These are phyloP conservation scores for Sturnus vulgaris DNA, from an alignment of 2,113 vertebrate genomes.

Conservation along the genomic window DNA sequence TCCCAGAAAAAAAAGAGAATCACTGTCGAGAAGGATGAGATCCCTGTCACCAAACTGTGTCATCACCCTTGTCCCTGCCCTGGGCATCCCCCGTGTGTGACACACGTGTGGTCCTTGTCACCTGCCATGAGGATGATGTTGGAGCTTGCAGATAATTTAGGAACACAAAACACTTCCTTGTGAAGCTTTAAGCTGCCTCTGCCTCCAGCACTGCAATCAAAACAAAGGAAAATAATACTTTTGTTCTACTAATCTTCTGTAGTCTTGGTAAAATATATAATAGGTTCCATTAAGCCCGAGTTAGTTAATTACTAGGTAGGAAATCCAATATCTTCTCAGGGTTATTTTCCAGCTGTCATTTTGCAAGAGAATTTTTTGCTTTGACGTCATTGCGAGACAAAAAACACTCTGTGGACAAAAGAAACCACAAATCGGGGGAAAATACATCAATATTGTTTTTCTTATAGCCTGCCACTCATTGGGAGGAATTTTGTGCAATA, in stretches of 20 bases:
- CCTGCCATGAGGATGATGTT: neutral
- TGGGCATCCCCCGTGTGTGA: neutral
- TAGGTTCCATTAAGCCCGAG: slow-evolving; percentile 43
- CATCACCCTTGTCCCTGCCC: neutral
- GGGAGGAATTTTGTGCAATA: neutral
- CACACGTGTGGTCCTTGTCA: neutral
- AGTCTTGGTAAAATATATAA: slow-evolving; percentile 14
- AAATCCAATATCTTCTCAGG: slow-evolving; percentile 57
- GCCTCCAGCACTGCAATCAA: neutral
- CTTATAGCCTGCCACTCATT: neutral
- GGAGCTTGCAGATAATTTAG: neutral
- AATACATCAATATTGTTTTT: slow-evolving; percentile 29
- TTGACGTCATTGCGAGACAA: slow-evolving; percentile 57
- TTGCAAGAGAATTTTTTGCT: slow-evolving; percentile 49
- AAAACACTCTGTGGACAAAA: slow-evolving; percentile 42
- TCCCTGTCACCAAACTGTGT: neutral
- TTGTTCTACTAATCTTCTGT: slow-evolving; percentile 27
- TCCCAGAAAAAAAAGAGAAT: neutral
- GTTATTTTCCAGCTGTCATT: slow-evolving; percentile 65
- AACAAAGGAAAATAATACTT: slow-evolving; percentile 35
- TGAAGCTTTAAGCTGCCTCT: slow-evolving; percentile 1
- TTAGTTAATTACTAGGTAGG: slow-evolving; percentile 57
- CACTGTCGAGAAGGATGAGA: neutral
- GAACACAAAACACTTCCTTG: neutral
- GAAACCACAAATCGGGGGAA: slow-evolving; percentile 16